These are phyloP conservation scores for Bruchidius siliquastri DNA, from an alignment of 2,888 invertebrate species.

Conservation along the genomic window DNA sequence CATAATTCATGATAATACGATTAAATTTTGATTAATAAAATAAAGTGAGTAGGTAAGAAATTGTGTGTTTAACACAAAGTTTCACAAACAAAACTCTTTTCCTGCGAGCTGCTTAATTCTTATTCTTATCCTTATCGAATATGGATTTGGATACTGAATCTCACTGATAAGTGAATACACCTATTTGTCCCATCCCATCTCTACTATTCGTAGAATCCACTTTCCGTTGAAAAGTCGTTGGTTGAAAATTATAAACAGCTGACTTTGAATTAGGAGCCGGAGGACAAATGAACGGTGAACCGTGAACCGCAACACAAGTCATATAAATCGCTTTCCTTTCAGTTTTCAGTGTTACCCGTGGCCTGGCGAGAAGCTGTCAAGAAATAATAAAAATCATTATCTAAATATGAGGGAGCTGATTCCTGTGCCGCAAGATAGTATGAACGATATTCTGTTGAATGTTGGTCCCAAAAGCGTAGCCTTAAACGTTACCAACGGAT, in stretches of 20 bases:
- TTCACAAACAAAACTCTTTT: too few relatives aligned
- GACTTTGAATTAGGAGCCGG: not conserved
- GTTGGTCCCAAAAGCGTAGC: not conserved
- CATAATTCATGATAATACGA: too few relatives aligned
- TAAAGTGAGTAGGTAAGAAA: too few relatives aligned
- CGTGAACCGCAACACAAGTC: not conserved
- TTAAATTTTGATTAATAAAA: too few relatives aligned
- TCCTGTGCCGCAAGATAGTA: not conserved
- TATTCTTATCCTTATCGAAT: too few relatives aligned
- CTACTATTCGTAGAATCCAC: not conserved
- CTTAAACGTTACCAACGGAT: not conserved
- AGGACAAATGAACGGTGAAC: not conserved
- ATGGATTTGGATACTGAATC: too few relatives aligned
- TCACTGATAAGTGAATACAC: too few relatives aligned
- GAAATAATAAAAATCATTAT: not conserved
- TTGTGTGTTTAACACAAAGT: too few relatives aligned
- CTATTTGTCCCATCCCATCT: not conserved
- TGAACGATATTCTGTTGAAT: not conserved
- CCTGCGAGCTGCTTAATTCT: too few relatives aligned
- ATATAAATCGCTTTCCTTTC: not conserved
- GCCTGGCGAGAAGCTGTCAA: too few relatives aligned
- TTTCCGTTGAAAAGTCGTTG: too few relatives aligned
- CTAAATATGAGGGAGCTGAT: not conserved
- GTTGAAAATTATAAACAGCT: not conserved
- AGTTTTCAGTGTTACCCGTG: not conserved